phyloP scores from a whole-genome alignment of 1,140 invertebrate genomes.

The Homalodisca vitripennis region DNA sequence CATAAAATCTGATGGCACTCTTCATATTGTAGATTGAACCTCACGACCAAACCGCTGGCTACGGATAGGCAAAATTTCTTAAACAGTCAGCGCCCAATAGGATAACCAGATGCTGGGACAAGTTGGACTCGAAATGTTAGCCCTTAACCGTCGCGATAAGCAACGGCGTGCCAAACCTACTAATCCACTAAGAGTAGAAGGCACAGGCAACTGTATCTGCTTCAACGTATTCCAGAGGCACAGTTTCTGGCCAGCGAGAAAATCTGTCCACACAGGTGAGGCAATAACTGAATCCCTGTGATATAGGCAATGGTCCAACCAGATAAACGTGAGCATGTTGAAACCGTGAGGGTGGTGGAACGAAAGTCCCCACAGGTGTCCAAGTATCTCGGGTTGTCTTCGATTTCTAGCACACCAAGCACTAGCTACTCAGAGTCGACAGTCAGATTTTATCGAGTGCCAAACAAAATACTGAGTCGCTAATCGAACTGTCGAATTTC shows the following conservation, averaged over 20 bases:
- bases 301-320: slow-evolving; percentile 26
- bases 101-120: background rate
- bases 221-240: slow-evolving; percentile 37
- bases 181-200: slow-evolving; percentile 33
- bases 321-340: background rate
- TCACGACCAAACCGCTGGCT: slow-evolving; percentile 39
- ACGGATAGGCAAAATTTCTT: background rate
- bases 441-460: slow-evolving; percentile 45
- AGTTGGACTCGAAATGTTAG: background rate
- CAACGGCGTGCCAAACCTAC: background rate
- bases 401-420: background rate
- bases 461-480: slow-evolving; percentile 48
- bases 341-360: background rate
- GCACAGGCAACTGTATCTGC: slow-evolving; percentile 43
- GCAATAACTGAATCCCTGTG: slow-evolving; percentile 38
- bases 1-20: slow-evolving; percentile 41
- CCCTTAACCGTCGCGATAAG: background rate
- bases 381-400: background rate
- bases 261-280: slow-evolving; percentile 45
- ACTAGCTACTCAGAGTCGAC: slow-evolving; percentile 33
- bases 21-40: slow-evolving; percentile 49
- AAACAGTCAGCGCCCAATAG: background rate
- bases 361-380: background rate
- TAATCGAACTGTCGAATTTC: slow-evolving; percentile 40
- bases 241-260: slow-evolving; percentile 46